Base-by-base conservation (phyloP, 2,888 invertebrate species). In the Campoplex nolae region DNA sequence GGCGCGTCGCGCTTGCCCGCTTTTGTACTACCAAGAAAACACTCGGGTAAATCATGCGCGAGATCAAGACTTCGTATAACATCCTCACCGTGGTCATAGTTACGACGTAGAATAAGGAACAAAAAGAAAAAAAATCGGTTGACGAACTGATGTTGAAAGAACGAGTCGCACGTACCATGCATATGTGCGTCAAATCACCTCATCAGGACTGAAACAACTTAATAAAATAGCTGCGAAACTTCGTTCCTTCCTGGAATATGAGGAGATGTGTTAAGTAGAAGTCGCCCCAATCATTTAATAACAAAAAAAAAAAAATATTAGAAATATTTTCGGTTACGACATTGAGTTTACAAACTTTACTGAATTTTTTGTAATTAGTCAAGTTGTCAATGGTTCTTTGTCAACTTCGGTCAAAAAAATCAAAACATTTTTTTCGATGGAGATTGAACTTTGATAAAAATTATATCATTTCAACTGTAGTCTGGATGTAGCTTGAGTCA, bases 41-140 rank as follows among this genome's bases (percentile, higher is more conserved):
- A 89, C 85, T 88, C 88, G 90, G 90, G 91, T 93, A 92, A 93
- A 93, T 93, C 92, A 92, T 89, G 88, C 88, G 89, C 86, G 88
- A 89, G 88, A 84, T 84, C 84, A 70, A 84, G 86, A 84, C 89
- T 67, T 38, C 45, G 85, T 70, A 78, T 73, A 88, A 82, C 70
- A 86, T 88, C 89, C 86, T 87, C 81, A 77, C 82, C 84, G 84
- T 85, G 88, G 76, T 86, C 35, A 51, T 45, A 38, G 56, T 28
- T 48, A 77, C 56, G 23, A 58, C 28, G 42, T 54, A 56, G 11
- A 54, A 73, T 23, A 71, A n/a, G 23, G 8, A 48, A 18, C 32
- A 73, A 18, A 71, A n/a, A 16, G 35, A 18, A 48, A 65, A 51
- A 77, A 67, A 67, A 73, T 42, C 28, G 18, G 48, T 58, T 13